These are phyloP conservation scores for Erebia epiphron DNA, from an alignment of 2,888 invertebrate species.

Conservation along the genomic window DNA sequence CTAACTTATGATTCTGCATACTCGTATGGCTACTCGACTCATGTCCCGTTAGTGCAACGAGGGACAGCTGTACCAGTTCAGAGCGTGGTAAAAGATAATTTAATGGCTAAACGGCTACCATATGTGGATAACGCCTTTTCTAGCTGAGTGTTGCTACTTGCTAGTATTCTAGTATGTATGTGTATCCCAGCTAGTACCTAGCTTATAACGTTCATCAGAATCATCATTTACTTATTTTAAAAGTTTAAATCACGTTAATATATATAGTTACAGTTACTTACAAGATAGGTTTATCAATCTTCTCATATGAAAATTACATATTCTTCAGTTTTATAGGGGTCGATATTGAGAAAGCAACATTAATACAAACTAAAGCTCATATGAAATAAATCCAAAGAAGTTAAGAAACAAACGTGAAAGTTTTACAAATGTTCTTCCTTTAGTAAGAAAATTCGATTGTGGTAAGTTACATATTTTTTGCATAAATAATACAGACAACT, in stretches of 20 bases:
- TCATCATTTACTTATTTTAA: too few species aligned
- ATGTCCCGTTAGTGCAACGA: neutral
- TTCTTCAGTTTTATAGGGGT: neutral
- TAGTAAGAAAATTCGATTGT: neutral
- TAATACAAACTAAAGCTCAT: neutral
- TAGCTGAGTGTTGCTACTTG: neutral
- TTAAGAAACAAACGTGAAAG: neutral
- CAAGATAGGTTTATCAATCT: neutral
- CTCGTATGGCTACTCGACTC: neutral
- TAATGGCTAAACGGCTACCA: neutral
- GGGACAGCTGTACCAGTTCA: neutral
- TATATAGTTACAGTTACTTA: too few species aligned
- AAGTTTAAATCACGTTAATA: too few species aligned
- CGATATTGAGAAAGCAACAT: conserved; percentile 1
- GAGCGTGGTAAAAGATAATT: neutral
- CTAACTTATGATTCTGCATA: too few species aligned
- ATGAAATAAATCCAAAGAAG: conserved; percentile 9
- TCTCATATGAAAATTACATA: conserved; percentile 1
- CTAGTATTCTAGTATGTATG: neutral
- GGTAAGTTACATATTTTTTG: neutral
- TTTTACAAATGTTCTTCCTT: conserved; percentile 7
- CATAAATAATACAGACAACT: neutral
- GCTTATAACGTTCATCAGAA: neutral
- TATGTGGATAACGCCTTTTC: conserved; percentile 2
- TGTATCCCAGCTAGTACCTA: too few species aligned